Conservation (phyloP, 1,140 invertebrate species). For the Cydia amplana region DNA sequence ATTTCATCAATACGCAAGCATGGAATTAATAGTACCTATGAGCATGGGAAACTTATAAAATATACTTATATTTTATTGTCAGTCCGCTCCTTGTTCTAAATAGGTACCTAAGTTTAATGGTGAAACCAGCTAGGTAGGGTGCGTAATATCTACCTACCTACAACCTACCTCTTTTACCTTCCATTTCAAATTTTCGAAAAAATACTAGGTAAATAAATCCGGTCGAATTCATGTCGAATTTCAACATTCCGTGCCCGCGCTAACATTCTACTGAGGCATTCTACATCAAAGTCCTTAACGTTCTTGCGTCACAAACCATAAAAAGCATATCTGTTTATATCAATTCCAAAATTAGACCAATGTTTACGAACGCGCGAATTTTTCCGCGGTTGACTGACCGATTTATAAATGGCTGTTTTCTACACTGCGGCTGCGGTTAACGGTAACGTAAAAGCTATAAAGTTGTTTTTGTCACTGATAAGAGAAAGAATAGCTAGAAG, state of each 20-base stretch:
- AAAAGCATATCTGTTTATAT: background rate
- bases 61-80: background rate
- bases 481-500: background rate
- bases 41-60: too few species aligned
- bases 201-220: too few species aligned
- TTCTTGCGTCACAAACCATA: slow-evolving; percentile 16
- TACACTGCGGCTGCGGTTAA: background rate
- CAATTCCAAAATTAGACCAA: slow-evolving; percentile 14
- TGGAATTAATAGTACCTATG: too few species aligned
- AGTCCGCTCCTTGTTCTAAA: background rate
- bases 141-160: too few species aligned
- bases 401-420: background rate
- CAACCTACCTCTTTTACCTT: too few species aligned
- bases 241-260: background rate
- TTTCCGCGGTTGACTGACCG: slow-evolving; percentile 16
- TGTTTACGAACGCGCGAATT: slow-evolving; percentile 2
- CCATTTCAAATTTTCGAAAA: too few species aligned
- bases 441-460: background rate
- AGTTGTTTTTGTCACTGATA: background rate
- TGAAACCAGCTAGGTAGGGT: too few species aligned
- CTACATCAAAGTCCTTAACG: background rate
- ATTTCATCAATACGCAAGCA: too few species aligned
- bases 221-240: too few species aligned
- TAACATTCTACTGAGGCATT: background rate
- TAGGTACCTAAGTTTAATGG: too few species aligned